Evolutionary conservation across 2,888 invertebrate species (phyloP).

Genomic region (Hirtodrosophila alboralis): DNA sequence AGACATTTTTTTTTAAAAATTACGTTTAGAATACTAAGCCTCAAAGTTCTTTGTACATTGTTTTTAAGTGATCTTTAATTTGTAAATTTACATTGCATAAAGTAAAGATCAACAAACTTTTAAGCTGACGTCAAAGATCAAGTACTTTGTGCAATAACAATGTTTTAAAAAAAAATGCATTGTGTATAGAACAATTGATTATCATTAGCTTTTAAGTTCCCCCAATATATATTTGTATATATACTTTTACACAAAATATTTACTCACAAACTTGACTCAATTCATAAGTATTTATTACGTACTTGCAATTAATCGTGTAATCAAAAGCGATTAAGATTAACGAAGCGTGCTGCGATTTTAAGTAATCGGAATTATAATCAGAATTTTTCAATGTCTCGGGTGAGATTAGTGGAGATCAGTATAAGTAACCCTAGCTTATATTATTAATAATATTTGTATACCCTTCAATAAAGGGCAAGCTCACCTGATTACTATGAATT

Average conservation of each 20-base stretch:
- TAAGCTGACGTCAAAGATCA: conserved; percentile 31
- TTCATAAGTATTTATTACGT: neutral
- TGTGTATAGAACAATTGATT: conserved; percentile 18
- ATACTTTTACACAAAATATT: no score
- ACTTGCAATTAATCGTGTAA: no score
- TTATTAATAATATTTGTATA: no score
- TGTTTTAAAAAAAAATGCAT: conserved; percentile 20
- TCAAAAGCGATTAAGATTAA: no score
- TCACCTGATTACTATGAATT: no score
- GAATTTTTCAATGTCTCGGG: no score
- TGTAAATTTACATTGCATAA: conserved; percentile 35
- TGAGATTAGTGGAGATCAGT: no score
- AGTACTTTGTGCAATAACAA: conserved; percentile 29
- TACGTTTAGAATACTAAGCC: neutral
- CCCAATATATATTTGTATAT: no score
- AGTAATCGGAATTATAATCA: no score
- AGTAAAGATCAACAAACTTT: conserved; percentile 60
- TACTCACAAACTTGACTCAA: conserved; percentile 6
- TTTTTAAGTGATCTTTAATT: conserved; percentile 22
- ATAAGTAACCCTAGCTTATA: no score
- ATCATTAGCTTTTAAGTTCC: conserved; percentile 14
- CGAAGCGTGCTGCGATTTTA: no score
- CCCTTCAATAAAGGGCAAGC: no score
- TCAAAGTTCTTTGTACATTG: neutral
- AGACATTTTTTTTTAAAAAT: neutral